A percentile compares a stretch with the other conserved stretches of the same genome.
These are phyloP conservation scores for Alosa alosa DNA, from an alignment of 2,113 vertebrate species.

Conservation along the genomic window DNA sequence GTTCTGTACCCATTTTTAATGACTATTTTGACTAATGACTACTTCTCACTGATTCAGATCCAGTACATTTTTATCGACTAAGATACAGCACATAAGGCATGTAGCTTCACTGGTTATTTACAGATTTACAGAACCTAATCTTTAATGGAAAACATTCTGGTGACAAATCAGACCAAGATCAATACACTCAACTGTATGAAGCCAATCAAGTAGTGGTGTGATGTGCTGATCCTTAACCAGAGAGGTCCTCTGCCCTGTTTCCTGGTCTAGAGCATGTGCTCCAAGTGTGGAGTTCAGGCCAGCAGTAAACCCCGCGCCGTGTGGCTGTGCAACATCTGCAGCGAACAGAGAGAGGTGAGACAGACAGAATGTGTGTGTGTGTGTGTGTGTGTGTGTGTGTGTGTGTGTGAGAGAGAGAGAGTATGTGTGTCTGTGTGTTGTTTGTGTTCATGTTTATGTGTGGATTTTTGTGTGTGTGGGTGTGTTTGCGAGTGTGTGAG, in stretches of 20 bases:
- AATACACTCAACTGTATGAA: not conserved
- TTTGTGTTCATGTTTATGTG: not conserved
- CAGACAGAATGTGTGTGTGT: not conserved
- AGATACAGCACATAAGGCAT: not conserved
- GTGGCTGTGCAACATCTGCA: slow-evolving; percentile 98
- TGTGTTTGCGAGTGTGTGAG: not conserved
- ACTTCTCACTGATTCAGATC: not conserved
- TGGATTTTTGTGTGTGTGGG: not conserved
- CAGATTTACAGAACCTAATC: not conserved
- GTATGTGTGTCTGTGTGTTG: not conserved
- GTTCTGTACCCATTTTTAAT: not conserved
- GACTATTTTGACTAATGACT: not conserved
- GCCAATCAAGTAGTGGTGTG: not conserved
- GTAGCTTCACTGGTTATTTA: not conserved
- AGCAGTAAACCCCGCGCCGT: slow-evolving; percentile 82
- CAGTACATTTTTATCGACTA: no score
- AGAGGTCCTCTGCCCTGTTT: not conserved
- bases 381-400: not conserved
- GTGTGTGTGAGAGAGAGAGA: not conserved
- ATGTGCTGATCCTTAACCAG: not conserved
- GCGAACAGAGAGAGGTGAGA: slow-evolving; percentile 91
- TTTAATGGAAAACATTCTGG: not conserved
- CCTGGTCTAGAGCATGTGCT: slow-evolving; percentile 85
- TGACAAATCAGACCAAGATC: not conserved
- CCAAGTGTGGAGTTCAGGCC: slow-evolving; percentile 88